A percentile compares a stretch with the other conserved stretches of the same genome.
phyloP scores from a whole-genome alignment of 2,888 invertebrate species.

The Emmelina monodactyla region DNA sequence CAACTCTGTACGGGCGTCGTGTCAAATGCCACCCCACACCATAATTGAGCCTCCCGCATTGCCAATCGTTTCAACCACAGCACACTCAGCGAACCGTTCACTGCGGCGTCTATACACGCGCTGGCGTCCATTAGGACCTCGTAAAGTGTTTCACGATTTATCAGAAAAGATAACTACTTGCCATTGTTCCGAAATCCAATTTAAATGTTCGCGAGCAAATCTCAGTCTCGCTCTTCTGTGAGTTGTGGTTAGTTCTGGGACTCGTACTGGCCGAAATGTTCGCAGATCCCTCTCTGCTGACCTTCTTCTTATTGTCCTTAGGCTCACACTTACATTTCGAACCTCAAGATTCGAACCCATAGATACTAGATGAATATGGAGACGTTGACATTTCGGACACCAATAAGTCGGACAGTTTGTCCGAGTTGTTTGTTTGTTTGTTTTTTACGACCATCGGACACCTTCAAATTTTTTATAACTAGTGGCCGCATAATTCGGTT shows the following conservation, averaged over 20 bases:
- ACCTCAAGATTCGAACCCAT: not conserved
- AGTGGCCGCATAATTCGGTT: too few species aligned
- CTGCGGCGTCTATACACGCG: conserved; percentile 10
- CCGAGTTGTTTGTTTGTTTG: too few species aligned
- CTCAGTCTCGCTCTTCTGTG: conserved; percentile 5
- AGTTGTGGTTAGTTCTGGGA: conserved; percentile 1
- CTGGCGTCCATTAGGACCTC: conserved; percentile 8
- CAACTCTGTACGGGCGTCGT: conserved; percentile 10
- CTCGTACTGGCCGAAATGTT: not conserved
- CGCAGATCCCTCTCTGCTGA: not conserved
- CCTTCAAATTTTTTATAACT: too few species aligned
- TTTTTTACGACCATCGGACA: too few species aligned
- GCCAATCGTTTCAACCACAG: conserved; percentile 6
- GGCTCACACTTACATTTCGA: not conserved
- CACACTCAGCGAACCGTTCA: conserved; percentile 6
- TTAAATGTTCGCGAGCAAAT: conserved; percentile 9
- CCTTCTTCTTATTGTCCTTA: not conserved
- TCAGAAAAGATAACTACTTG: conserved; percentile 7
- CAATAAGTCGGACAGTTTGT: too few species aligned
- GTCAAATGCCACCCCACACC: conserved; percentile 9
- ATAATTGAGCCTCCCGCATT: conserved; percentile 11
- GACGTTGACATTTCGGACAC: too few species aligned
- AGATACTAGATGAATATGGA: too few species aligned
- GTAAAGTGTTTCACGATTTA: too few species aligned
- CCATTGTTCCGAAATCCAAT: conserved; percentile 11